Evolutionary conservation across 2,113 vertebrate genomes (phyloP).

Genomic region (Pelvicachromis taeniatus): DNA sequence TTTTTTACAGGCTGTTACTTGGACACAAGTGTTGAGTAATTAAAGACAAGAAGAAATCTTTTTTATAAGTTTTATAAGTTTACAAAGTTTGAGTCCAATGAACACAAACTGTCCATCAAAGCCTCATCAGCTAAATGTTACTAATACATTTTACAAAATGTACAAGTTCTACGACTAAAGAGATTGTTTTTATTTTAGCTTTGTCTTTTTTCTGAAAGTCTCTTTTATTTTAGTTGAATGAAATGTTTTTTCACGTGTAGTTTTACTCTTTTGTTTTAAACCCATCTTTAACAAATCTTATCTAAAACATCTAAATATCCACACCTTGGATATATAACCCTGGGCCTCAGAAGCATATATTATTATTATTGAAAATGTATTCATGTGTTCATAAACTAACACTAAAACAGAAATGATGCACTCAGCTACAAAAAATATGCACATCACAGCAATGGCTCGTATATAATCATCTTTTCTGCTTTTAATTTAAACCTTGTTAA

Average conservation of each 20-base stretch:
- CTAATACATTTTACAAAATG: neutral
- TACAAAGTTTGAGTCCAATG: neutral
- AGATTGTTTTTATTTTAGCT: neutral
- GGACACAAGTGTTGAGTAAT: neutral
- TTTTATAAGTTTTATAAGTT: neutral
- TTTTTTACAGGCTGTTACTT: neutral
- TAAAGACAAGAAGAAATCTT: no score
- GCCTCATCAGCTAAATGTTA: neutral
- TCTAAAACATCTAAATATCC: neutral
- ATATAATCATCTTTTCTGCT: neutral
- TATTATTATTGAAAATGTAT: neutral
- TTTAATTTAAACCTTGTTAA: neutral
- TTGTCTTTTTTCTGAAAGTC: neutral
- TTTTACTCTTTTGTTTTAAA: neutral
- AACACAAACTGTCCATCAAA: neutral
- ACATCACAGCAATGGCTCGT: neutral
- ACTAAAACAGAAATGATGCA: neutral
- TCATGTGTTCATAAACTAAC: neutral
- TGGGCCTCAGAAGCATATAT: neutral
- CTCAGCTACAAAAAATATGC: neutral
- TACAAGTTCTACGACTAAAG: neutral
- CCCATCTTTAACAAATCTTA: neutral
- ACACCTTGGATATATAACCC: neutral
- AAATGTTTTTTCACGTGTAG: neutral
- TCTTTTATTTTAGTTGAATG: neutral